Percentiles rank a stretch among this genome's conserved stretches.
phyloP scores from a whole-genome alignment of 2,113 vertebrate species.

The Bettongia penicillata region DNA sequence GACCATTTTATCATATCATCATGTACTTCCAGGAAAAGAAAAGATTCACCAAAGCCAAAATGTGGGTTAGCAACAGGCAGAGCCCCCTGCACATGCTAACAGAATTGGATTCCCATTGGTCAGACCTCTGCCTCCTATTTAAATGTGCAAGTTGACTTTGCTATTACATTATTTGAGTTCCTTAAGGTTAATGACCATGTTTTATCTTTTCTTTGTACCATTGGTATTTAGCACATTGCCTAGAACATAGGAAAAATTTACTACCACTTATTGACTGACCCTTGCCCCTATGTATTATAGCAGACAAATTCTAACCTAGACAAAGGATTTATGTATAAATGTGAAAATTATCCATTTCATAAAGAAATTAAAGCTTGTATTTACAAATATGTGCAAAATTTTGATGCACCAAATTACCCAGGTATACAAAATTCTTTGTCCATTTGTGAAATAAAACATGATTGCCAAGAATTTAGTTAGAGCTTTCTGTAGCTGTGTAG shows the following conservation, averaged over 20 bases:
- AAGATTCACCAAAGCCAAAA: background rate
- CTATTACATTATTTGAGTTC: background rate
- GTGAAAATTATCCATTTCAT: background rate
- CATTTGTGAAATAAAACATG: background rate
- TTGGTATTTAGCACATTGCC: background rate
- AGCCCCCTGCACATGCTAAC: background rate
- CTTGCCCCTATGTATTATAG: background rate
- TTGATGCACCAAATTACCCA: background rate
- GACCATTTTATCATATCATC: background rate
- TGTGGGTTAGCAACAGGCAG: background rate
- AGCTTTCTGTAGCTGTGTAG: background rate
- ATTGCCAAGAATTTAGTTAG: background rate
- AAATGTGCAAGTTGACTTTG: background rate
- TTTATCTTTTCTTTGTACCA: background rate
- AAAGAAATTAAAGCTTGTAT: background rate
- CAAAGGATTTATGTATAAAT: background rate
- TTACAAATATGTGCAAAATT: background rate
- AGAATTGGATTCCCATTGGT: background rate
- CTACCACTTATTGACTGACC: background rate
- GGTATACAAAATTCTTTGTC: background rate
- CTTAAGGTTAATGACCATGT: background rate
- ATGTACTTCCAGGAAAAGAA: background rate
- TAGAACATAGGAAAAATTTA: background rate
- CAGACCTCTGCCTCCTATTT: background rate
- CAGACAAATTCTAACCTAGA: background rate